Evolutionary conservation across 2,888 invertebrate genomes (phyloP).

Genomic region (Eupithecia dodoneata): DNA sequence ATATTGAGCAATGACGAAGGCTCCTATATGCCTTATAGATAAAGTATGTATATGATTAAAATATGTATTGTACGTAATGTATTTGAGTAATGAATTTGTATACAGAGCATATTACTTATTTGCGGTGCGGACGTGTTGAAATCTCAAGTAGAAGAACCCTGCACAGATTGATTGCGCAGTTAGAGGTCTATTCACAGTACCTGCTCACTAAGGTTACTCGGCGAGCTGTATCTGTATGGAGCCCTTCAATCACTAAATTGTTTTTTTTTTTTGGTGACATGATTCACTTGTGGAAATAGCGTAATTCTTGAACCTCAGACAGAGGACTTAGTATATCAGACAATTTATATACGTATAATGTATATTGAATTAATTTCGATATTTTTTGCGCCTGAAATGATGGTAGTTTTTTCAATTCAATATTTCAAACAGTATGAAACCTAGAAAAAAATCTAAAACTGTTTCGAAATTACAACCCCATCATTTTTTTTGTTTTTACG

Average conservation of each 20-base stretch:
- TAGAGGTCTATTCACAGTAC: conserved; percentile 36
- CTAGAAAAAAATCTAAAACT: neutral
- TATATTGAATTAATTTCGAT: no score
- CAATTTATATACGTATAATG: no score
- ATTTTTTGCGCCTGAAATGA: no score
- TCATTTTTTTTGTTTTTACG: no score
- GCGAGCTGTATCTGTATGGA: neutral
- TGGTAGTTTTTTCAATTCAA: no score
- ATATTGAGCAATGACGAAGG: neutral
- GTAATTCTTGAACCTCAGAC: neutral
- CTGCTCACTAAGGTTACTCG: neutral
- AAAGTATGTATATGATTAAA: conserved; percentile 27
- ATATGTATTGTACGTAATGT: conserved; percentile 25
- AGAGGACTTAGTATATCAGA: no score
- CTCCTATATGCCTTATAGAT: conserved; percentile 26
- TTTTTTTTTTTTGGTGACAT: no score
- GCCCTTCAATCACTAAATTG: neutral
- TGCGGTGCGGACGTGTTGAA: conserved; percentile 46
- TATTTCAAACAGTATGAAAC: no score
- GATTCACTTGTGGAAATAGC: neutral
- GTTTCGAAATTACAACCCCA: neutral
- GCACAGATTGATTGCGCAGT: conserved; percentile 47
- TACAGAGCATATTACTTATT: conserved; percentile 40
- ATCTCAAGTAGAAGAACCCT: conserved; percentile 47
- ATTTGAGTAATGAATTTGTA: conserved; percentile 29